These are phyloP conservation scores for Coenonympha arcania DNA, from an alignment of 2,888 invertebrate species.

Conservation along the genomic window DNA sequence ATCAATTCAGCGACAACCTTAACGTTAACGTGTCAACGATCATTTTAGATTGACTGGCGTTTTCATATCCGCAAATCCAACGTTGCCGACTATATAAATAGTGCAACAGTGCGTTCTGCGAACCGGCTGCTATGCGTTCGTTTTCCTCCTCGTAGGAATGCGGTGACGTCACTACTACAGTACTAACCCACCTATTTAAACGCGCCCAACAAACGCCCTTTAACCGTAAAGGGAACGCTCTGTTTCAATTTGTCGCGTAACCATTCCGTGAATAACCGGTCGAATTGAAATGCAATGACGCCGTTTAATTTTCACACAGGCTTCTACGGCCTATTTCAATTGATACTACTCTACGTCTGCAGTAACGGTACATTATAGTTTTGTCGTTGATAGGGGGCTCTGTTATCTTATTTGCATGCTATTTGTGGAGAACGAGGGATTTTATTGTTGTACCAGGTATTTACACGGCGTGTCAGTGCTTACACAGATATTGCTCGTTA, in stretches of 20 bases:
- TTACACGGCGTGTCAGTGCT: slow-evolving; percentile 28
- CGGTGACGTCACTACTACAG: slow-evolving; percentile 53
- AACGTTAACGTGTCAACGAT: slow-evolving; percentile 25
- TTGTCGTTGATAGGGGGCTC: slow-evolving; percentile 37
- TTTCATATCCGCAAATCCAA: slow-evolving; percentile 25
- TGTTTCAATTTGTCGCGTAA: slow-evolving; percentile 25
- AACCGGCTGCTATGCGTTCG: slow-evolving; percentile 47
- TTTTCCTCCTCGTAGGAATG: slow-evolving; percentile 70
- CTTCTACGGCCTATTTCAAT: slow-evolving; percentile 24
- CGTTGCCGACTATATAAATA: slow-evolving; percentile 54
- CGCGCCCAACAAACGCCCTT: slow-evolving; percentile 14
- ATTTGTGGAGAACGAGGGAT: slow-evolving; percentile 39
- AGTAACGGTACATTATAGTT: slow-evolving; percentile 47
- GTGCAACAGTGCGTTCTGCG: slow-evolving; percentile 61
- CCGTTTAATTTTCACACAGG: slow-evolving; percentile 27
- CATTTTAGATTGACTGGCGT: slow-evolving; percentile 22
- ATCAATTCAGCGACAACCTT: slow-evolving; percentile 24
- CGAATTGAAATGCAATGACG: slow-evolving; percentile 35
- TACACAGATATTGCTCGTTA: slow-evolving; percentile 18
- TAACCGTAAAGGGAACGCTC: slow-evolving; percentile 15
- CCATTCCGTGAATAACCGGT: slow-evolving; percentile 32
- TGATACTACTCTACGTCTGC: slow-evolving; percentile 26
- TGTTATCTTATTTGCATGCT: slow-evolving; percentile 43
- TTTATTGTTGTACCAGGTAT: slow-evolving; percentile 39
- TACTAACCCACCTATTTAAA: slow-evolving; percentile 29